phyloP scores from a whole-genome alignment of 2,113 vertebrate species.

The Pachypanchax playfairii region DNA sequence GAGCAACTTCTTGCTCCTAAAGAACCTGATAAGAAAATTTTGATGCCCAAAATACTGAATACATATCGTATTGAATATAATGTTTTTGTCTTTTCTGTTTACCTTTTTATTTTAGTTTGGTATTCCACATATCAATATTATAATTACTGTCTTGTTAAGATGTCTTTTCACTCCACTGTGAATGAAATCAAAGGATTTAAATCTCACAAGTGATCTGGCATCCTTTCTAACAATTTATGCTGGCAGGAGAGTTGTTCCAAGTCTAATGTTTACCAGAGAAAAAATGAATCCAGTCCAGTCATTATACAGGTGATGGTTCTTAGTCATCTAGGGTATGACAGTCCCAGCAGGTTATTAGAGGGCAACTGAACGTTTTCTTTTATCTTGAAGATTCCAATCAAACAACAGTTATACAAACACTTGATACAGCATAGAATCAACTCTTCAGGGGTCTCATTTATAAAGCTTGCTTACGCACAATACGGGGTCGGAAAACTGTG shows the following conservation, averaged over 20 bases:
- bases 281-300: constrained; percentile 16
- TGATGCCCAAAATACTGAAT: not conserved
- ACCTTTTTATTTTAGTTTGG: constrained; percentile 2
- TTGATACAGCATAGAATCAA: no score
- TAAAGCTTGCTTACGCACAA: no score
- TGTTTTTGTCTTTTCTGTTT: not conserved
- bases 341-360: no score
- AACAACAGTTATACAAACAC: no score
- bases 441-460: no score
- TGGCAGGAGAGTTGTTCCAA: constrained; percentile 4
- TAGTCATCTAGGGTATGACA: no score
- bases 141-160: constrained; percentile 31
- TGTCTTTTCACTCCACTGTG: constrained; percentile 11
- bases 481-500: no score
- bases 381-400: no score
- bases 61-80: no score
- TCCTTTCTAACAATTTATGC: constrained; percentile 33
- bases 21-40: not conserved
- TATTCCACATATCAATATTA: constrained; percentile 18
- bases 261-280: constrained; percentile 29
- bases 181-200: constrained; percentile 52
- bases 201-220: constrained; percentile 34
- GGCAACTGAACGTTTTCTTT: no score
- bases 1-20: not conserved
- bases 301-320: constrained; percentile 17